Conservation (phyloP, 2,888 invertebrate species). For the Eristalis intricaria region DNA sequence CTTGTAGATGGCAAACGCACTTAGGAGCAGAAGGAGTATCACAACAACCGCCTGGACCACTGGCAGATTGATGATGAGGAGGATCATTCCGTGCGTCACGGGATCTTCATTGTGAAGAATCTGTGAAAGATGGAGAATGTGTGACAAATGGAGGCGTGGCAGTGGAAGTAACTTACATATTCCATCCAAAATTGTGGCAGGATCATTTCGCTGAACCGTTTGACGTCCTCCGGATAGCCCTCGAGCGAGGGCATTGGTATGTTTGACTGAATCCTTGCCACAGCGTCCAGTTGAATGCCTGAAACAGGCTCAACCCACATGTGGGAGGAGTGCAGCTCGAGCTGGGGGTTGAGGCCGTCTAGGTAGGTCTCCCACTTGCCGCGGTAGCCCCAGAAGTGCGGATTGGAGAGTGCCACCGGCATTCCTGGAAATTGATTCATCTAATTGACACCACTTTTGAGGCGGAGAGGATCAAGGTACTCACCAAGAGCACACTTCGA, state of each 20-base stretch:
- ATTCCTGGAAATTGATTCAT: slow-evolving; percentile 82
- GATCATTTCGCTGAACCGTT: slow-evolving; percentile 83
- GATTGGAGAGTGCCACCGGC: slow-evolving; percentile 87
- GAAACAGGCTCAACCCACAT: slow-evolving; percentile 86
- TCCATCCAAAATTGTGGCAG: slow-evolving; percentile 87
- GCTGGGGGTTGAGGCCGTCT: slow-evolving; percentile 85
- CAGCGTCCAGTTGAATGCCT: slow-evolving; percentile 83
- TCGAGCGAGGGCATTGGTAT: slow-evolving; percentile 73
- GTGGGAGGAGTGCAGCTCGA: slow-evolving; percentile 85
- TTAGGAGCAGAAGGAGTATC: slow-evolving; percentile 34
- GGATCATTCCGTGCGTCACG: slow-evolving; percentile 28
- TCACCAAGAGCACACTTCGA: slow-evolving; percentile 86
- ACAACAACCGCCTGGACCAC: slow-evolving; percentile 56
- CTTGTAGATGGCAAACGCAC: slow-evolving; percentile 45
- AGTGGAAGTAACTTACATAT: slow-evolving; percentile 82
- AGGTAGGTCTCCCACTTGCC: slow-evolving; percentile 81
- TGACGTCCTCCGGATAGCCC: slow-evolving; percentile 62
- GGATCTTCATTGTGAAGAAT: slow-evolving; percentile 32
- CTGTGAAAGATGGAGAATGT: background rate
- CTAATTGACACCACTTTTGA: background rate
- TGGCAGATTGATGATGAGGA: slow-evolving; percentile 42
- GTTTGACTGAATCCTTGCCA: slow-evolving; percentile 51
- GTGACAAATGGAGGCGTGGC: too few species aligned
- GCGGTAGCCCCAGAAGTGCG: slow-evolving; percentile 85
- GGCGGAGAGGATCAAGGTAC: background rate